Percentiles rank a stretch among this genome's conserved stretches.
Conservation (phyloP, 2,113 vertebrate species). For the Sturnira hondurensis region DNA sequence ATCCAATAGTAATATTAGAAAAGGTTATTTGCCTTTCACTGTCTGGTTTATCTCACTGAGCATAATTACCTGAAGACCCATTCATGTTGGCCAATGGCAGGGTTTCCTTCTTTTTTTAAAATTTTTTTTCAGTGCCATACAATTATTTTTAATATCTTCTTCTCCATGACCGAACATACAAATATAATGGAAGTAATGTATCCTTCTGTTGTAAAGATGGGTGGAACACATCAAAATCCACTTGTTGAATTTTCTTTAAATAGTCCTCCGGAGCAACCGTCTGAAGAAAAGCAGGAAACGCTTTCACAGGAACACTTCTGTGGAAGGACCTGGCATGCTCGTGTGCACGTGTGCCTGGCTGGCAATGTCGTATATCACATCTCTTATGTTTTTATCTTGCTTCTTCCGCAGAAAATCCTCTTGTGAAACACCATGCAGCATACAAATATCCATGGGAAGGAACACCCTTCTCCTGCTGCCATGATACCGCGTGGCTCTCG, state of each 20-base stretch:
- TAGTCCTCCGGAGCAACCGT: slow-evolving; percentile 94
- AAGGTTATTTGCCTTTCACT: background rate
- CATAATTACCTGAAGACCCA: background rate
- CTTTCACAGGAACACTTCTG: too few species aligned
- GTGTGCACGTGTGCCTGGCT: too few species aligned
- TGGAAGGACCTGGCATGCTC: too few species aligned
- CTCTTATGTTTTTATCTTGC: slow-evolving; percentile 86
- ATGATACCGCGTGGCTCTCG: slow-evolving; percentile 90
- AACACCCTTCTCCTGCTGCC: slow-evolving; percentile 86
- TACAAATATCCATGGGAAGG: slow-evolving; percentile 95
- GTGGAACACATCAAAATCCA: slow-evolving; percentile 94
- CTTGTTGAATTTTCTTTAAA: slow-evolving; percentile 88
- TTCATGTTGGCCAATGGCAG: background rate
- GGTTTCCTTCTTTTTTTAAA: too few species aligned
- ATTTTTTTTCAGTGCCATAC: background rate
- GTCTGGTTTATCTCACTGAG: background rate
- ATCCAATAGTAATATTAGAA: background rate
- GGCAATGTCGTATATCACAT: slow-evolving; percentile 95
- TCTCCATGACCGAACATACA: slow-evolving; percentile 95
- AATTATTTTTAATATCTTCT: slow-evolving; percentile 90
- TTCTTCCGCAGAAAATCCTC: slow-evolving; percentile 94
- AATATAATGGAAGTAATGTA: slow-evolving; percentile 86
- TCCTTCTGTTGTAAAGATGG: slow-evolving; percentile 89
- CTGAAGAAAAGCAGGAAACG: too few species aligned
- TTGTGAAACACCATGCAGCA: slow-evolving; percentile 94